A percentile compares a stretch with the other conserved stretches of the same genome.
These are phyloP conservation scores for Mesocentrotus franciscanus DNA, from an alignment of 53 echinoderm and acorn worm species.

Conservation along the genomic window DNA sequence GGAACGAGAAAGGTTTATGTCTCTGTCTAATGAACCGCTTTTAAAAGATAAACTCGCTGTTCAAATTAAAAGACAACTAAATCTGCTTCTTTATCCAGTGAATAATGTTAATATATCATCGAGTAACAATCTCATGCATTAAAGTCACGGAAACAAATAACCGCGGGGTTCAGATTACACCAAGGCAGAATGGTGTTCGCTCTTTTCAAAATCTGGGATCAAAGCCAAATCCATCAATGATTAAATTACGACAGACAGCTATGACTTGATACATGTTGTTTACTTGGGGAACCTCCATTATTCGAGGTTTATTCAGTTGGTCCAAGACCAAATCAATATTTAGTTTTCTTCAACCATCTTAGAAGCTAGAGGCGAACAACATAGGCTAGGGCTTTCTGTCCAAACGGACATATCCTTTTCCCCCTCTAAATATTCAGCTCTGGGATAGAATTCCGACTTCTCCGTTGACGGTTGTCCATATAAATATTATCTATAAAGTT, in stretches of 20 bases:
- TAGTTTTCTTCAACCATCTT: neutral
- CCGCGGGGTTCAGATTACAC: neutral
- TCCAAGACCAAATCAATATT: no score
- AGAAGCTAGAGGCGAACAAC: neutral
- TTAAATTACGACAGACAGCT: neutral
- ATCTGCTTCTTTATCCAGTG: neutral
- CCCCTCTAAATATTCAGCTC: neutral
- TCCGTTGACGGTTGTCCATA: neutral
- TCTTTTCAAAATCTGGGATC: neutral
- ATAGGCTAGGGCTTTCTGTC: neutral
- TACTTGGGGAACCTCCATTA: no score
- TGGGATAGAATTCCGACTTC: neutral
- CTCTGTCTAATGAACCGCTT: neutral
- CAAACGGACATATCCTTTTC: neutral
- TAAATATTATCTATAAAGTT: no score
- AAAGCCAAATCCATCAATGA: neutral
- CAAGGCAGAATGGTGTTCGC: neutral
- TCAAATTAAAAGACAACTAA: neutral
- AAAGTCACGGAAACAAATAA: neutral
- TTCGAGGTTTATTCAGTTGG: no score
- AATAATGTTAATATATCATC: neutral
- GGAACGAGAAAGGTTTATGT: no score
- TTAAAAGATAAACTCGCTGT: neutral
- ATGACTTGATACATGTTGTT: neutral
- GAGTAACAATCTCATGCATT: neutral